phyloP scores from a whole-genome alignment of 92 coral and sea anemone genomes.

The Chrysogorgia sp. region DNA sequence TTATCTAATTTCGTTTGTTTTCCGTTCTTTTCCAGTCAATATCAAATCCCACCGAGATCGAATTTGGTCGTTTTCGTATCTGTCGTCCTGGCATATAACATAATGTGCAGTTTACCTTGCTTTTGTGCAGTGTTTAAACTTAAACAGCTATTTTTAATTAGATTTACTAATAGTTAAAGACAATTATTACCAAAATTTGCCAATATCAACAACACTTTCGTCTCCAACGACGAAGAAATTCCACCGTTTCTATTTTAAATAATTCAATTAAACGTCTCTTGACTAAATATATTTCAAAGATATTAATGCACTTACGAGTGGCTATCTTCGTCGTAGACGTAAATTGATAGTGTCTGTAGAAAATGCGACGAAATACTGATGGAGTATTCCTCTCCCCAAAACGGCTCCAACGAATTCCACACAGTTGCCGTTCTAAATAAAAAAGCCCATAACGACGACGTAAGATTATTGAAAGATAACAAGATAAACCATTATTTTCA shows the following conservation, averaged over 20 bases:
- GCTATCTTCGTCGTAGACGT: constrained; percentile 84
- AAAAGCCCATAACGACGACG: neutral
- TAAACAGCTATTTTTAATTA: no score
- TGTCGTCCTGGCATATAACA: no score
- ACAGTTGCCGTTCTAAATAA: constrained; percentile 95
- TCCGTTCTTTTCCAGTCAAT: no score
- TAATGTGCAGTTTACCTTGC: no score
- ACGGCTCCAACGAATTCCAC: constrained; percentile 86
- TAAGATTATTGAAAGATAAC: neutral
- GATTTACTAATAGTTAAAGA: neutral
- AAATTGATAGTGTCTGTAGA: constrained; percentile 60
- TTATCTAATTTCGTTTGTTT: no score
- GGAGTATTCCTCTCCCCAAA: constrained; percentile 96
- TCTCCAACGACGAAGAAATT: neutral
- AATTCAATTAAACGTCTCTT: neutral
- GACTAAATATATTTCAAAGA: neutral
- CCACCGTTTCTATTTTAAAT: neutral
- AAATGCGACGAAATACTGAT: constrained; percentile 44
- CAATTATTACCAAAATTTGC: no score
- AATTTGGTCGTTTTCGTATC: no score
- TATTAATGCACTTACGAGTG: constrained; percentile 66
- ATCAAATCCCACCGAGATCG: no score
- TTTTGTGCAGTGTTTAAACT: no score
- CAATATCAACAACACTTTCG: neutral
- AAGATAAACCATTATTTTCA: neutral